phyloP scores from a whole-genome alignment of 2,888 invertebrate genomes.

The Xanthia icteritia region DNA sequence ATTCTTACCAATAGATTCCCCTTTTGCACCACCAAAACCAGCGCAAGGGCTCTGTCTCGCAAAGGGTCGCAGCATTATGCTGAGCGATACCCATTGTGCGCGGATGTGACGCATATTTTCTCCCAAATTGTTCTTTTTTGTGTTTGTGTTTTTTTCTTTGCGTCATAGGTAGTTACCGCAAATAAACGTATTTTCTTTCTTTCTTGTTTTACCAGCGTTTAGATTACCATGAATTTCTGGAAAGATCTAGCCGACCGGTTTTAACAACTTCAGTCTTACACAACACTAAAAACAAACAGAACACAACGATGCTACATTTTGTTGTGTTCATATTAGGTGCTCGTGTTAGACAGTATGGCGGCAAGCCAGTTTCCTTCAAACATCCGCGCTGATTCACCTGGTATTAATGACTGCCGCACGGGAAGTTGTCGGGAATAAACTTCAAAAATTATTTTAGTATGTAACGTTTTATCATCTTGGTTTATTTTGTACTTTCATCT shows the following conservation, averaged over 20 bases:
- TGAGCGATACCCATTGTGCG: too few species aligned
- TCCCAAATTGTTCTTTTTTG: too few species aligned
- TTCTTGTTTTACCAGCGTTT: too few species aligned
- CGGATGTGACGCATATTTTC: too few species aligned
- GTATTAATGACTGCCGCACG: not conserved
- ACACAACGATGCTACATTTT: not conserved
- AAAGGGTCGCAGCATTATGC: too few species aligned
- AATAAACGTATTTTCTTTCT: too few species aligned
- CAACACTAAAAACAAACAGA: not conserved
- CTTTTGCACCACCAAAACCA: too few species aligned
- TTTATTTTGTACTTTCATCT: conserved; percentile 27
- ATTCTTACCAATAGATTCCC: too few species aligned
- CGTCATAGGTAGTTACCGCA: too few species aligned
- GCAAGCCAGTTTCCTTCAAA: conserved; percentile 21
- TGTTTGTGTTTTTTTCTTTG: too few species aligned
- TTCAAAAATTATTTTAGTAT: conserved; percentile 29
- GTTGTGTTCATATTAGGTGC: not conserved
- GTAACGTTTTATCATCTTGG: conserved; percentile 12
- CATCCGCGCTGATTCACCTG: conserved; percentile 25
- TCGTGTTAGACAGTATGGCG: conserved; percentile 20
- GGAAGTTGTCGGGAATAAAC: conserved; percentile 2
- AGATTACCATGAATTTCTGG: too few species aligned
- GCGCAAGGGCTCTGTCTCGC: too few species aligned
- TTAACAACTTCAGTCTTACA: not conserved
- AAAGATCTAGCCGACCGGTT: not conserved